A percentile compares a stretch with the other conserved stretches of the same genome.
Evolutionary conservation across 2,888 invertebrate species (phyloP).

Genomic region (Bellardia pandia): DNA sequence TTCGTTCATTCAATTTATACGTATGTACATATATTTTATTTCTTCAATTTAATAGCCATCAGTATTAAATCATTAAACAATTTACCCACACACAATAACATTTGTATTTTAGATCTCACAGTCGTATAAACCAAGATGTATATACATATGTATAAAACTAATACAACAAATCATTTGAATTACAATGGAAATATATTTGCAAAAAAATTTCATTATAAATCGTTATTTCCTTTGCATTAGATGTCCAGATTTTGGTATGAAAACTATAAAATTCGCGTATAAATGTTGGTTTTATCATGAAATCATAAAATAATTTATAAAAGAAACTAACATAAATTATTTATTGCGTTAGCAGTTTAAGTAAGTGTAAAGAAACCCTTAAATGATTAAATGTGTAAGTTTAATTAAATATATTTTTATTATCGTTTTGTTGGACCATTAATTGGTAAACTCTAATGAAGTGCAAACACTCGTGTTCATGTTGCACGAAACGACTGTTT

Average conservation of each 20-base stretch:
- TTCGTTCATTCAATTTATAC: background rate
- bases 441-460: background rate
- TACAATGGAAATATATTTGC: background rate
- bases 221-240: background rate
- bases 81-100: background rate
- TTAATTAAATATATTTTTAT: constrained; percentile 11
- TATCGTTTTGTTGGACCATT: background rate
- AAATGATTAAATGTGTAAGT: background rate
- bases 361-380: background rate
- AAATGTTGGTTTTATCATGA: background rate
- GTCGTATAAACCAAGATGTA: background rate
- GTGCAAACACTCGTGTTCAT: too few species aligned
- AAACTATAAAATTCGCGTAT: constrained; percentile 30
- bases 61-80: constrained; percentile 31
- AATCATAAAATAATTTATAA: constrained; percentile 11
- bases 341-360: background rate
- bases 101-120: background rate
- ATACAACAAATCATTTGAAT: background rate
- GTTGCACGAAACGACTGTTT: too few species aligned
- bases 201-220: background rate
- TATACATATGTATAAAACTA: background rate
- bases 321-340: background rate
- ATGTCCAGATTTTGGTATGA: background rate
- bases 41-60: constrained; percentile 1
- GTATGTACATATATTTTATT: constrained; percentile 2